Evolutionary conservation across 1,140 invertebrate species (phyloP), one percentile per base, ranked within the genome.

Genomic region (Lethocerus indicus): DNA sequence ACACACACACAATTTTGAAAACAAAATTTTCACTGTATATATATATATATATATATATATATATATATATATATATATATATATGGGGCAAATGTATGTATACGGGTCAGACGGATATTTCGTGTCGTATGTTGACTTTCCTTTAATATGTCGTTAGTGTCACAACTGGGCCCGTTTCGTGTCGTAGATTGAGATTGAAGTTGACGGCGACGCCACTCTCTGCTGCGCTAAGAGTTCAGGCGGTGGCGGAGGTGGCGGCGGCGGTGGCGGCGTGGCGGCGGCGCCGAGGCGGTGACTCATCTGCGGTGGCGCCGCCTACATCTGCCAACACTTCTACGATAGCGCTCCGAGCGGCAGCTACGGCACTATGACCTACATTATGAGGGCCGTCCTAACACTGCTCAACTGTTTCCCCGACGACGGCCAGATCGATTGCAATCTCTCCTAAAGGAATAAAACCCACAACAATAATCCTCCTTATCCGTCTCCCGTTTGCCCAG

Each of bases 291-390:
- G n/a, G n/a, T n/a, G n/a, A 54, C 64, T 86, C 16, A 65, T 87
- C 2, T 96, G 92, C 62, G 86, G 86, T 28, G 92, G 92, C 28
- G 87, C 90, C 32, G 89, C 86, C 0, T 88, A 84, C 52, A 89
- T 98, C 52, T 98, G 94, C 66, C 86, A 90, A 66, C 89, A 95
- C 67, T 87, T 98, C 61, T 98, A 97, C 65, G 95, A 98, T 64
- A 89, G 83, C 63, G 94, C 95, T 18, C 95, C 95, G 4, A 95
- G 90, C 64, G 95, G 95, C 36, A 82, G 81, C 60, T 97, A 79
- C 67, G 95, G 95, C 48, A 97, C 94, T 16, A 96, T 97, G 88
- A 94, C 91, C 1, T 98, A 98, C 60, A 76, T 98, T 58, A 87
- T 90, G 25, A 76, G 88, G 59, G 86, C 91, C 1, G 75, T 90